These are phyloP conservation scores for Synergus umbraculus DNA, from an alignment of 2,888 invertebrate species.

Conservation along the genomic window DNA sequence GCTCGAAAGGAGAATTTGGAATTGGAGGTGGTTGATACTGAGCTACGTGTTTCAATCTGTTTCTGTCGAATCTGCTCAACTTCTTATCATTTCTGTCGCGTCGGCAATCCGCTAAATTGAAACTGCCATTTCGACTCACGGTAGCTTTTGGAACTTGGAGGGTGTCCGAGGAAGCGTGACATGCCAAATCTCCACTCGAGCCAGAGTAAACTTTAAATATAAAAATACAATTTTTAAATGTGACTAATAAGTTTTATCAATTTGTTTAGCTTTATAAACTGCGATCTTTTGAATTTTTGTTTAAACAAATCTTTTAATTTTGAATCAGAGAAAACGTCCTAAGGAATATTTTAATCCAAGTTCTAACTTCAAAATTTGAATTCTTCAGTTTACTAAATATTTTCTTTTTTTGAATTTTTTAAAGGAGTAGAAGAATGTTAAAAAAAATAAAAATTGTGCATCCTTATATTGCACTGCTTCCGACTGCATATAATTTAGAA, in stretches of 20 bases:
- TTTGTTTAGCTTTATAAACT: no score
- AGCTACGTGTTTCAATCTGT: conserved; percentile 78
- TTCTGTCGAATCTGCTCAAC: conserved; percentile 63
- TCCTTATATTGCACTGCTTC: no score
- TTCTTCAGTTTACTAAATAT: no score
- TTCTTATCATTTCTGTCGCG: conserved; percentile 75
- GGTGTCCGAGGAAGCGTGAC: conserved; percentile 64
- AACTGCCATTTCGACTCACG: conserved; percentile 70
- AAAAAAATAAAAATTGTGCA: no score
- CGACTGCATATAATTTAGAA: no score
- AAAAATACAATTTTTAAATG: conserved; percentile 34
- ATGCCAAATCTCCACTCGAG: conserved; percentile 68
- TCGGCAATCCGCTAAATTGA: conserved; percentile 66
- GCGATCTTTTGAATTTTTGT: no score
- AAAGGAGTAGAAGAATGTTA: no score
- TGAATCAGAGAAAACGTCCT: no score
- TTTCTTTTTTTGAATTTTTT: no score
- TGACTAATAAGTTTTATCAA: neutral
- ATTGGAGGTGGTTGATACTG: conserved; percentile 80
- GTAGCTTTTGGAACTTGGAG: conserved; percentile 63
- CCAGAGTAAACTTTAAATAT: conserved; percentile 64
- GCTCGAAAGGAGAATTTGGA: conserved; percentile 69
- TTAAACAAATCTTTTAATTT: no score
- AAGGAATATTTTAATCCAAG: no score
- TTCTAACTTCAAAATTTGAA: no score